These are phyloP conservation scores for Drosophila arizonae DNA, from an alignment of 1,140 invertebrate species.

Conservation along the genomic window DNA sequence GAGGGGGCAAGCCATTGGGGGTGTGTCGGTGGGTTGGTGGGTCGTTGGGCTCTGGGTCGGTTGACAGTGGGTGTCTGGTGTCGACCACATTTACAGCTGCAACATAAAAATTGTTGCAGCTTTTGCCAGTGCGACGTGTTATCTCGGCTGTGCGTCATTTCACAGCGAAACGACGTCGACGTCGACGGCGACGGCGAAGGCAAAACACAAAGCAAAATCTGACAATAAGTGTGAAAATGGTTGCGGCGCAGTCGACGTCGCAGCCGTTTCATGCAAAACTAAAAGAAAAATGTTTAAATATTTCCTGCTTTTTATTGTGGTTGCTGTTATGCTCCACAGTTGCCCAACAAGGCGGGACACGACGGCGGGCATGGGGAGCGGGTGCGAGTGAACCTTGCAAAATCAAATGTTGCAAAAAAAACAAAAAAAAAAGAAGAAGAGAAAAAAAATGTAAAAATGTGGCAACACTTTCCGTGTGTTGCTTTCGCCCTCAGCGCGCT, in stretches of 20 bases:
- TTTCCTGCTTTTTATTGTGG: slow-evolving; percentile 82
- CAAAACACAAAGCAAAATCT: slow-evolving; percentile 76
- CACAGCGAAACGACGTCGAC: slow-evolving; percentile 53
- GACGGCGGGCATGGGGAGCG: background rate
- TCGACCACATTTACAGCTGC: slow-evolving; percentile 56
- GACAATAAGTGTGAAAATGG: slow-evolving; percentile 81
- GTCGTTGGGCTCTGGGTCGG: slow-evolving; percentile 4
- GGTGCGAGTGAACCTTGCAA: slow-evolving; percentile 12
- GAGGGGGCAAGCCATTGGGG: background rate
- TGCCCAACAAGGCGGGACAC: background rate
- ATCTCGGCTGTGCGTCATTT: slow-evolving; percentile 79
- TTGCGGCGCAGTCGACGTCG: slow-evolving; percentile 35
- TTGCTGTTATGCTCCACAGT: slow-evolving; percentile 34
- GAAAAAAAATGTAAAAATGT: slow-evolving; percentile 51
- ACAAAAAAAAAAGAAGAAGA: slow-evolving; percentile 3
- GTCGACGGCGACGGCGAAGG: slow-evolving; percentile 35
- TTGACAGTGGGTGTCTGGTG: slow-evolving; percentile 15
- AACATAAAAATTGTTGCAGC: slow-evolving; percentile 67
- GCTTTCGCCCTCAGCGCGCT: slow-evolving; percentile 58
- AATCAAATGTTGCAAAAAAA: slow-evolving; percentile 50
- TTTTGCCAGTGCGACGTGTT: slow-evolving; percentile 63
- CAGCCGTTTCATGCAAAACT: slow-evolving; percentile 67
- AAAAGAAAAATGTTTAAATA: slow-evolving; percentile 83
- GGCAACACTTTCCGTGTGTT: slow-evolving; percentile 76
- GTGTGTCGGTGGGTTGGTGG: background rate